phyloP scores from a whole-genome alignment of 2,888 invertebrate species.

The Chymomyza procnemis region DNA sequence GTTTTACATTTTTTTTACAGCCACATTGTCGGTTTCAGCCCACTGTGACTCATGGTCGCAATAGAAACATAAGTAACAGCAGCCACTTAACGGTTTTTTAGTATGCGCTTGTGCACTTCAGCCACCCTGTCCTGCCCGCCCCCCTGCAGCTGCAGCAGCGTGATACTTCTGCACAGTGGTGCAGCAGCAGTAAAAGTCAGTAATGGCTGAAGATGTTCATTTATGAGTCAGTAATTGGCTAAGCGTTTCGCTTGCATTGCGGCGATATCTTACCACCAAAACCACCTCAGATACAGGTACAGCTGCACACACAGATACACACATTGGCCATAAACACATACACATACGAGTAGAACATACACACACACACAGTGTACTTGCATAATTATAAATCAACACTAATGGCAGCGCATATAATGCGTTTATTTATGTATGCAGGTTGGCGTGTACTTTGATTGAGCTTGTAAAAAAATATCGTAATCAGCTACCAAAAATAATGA shows the following conservation, averaged over 20 bases:
- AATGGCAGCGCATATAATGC: not conserved
- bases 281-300: not conserved
- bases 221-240: slow-evolving; percentile 66
- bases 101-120: slow-evolving; percentile 32
- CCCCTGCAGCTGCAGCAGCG: too few species aligned
- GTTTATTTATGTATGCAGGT: not conserved
- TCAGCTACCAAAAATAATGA: not conserved
- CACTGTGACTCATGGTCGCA: not conserved
- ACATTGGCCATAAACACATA: not conserved
- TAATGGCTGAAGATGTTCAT: slow-evolving; percentile 54
- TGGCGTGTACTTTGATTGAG: not conserved
- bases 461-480: not conserved
- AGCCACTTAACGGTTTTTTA: slow-evolving; percentile 65
- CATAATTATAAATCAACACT: not conserved
- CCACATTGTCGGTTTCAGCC: too few species aligned
- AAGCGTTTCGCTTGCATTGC: slow-evolving; percentile 65
- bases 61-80: not conserved
- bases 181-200: slow-evolving; percentile 1
- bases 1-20: too few species aligned
- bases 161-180: not conserved
- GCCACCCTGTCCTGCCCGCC: not conserved
- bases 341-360: not conserved
- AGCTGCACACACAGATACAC: not conserved
- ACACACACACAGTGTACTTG: not conserved
- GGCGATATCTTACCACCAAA: not conserved